Base-by-base conservation (phyloP, 2,797 vertebrate genomes). In the Acropternis orthonyx region DNA sequence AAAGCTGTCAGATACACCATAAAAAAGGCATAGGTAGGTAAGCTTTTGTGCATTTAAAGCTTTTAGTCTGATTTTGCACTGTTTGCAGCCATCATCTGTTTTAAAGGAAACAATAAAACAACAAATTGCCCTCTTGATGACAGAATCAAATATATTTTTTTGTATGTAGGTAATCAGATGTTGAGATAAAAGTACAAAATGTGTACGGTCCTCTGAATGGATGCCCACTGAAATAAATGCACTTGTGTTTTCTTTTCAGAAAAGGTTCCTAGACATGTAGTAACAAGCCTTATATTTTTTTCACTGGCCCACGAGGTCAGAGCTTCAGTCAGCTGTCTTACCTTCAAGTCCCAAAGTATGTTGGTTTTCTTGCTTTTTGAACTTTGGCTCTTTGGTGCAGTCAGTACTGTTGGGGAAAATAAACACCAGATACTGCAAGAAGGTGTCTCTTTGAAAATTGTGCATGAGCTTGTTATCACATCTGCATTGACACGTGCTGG, bases 31-130 rank as follows among this genome's bases (percentile, higher is more conserved):
- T 46, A 63, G 56, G 65, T 46, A 63, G 56, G 65, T 74, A 88
- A 83, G 88, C 84, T 66, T 91, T 19, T 66, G 43, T 81, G 54
- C 85, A 81, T 80, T 88, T 77, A 80, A 65, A 67, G 89, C 80
- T 96, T 96, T 94, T 89, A 94, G 76, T 26, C 56, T 82, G 77
- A 10, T 78, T 91, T 82, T 84, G 36, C 65, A 30, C 72, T 62
- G 32, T 83, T 85, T 85, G 61, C 56, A 89, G 74, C 78, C 68
- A 88, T 79, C 30, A 58, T 66, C 43, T 67, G 20, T 75, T 88
- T 81, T 85, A 78, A 91, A 92, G 66, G 67, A 93, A 93, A 75
- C 69, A 86, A 68, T 78, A 72, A 78, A 92, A 16, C 69, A 85
- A 65, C 58, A 66, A 95, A 94, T 93, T 77, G 68, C 72, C 74